Evolutionary conservation across 2,888 invertebrate species (phyloP), one percentile per base, ranked within the genome.

Genomic region (Bedellia somnulentella): DNA sequence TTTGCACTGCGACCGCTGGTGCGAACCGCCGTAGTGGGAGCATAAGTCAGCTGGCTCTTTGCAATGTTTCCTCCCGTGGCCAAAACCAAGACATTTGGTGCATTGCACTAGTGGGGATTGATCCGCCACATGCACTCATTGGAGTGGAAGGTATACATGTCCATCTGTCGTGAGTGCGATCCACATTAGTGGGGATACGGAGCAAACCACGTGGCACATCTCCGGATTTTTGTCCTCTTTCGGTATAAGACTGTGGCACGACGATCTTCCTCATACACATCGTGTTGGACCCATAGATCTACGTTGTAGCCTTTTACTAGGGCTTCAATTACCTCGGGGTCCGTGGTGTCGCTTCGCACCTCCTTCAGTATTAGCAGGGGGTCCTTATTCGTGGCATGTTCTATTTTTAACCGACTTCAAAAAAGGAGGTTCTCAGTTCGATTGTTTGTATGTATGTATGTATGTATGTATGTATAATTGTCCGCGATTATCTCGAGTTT

Each of bases 301-400:
- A 15, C 8, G 6, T 5, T 4, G 18, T 33, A 30, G 15, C 30
- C 30, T 2, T 17, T 27, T n/a, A 8, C 15, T 2, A 34, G 15
- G 4, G 31, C 27, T 3, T 18, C 11, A 2, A 28, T 3, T 15
- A 34, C 16, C 3, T 34, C 31, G 9, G 28, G 31, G 11, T 34
- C 29, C 1, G 25, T 34, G 17, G 29, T 29, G 24, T 24, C 21
- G 10, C 4, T 12, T 3, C 38, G 17, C 5, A 40, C 35, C 14
- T 36, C 32, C 13, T 14, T 35, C 0, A 40, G 13, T 0, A 37
- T 16, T 5, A 41, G 2, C 1, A 39, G 21, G 1, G 40, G 42
- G 26, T 38, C 28, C 10, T 37, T 39, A 22, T 39, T 39, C 9
- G 29, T 29, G 1, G 36, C 16, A 4, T 37, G 35, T 23, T 38